These are phyloP conservation scores for Sphecodes monilicornis DNA, from an alignment of 2,888 invertebrate genomes.

Conservation along the genomic window DNA sequence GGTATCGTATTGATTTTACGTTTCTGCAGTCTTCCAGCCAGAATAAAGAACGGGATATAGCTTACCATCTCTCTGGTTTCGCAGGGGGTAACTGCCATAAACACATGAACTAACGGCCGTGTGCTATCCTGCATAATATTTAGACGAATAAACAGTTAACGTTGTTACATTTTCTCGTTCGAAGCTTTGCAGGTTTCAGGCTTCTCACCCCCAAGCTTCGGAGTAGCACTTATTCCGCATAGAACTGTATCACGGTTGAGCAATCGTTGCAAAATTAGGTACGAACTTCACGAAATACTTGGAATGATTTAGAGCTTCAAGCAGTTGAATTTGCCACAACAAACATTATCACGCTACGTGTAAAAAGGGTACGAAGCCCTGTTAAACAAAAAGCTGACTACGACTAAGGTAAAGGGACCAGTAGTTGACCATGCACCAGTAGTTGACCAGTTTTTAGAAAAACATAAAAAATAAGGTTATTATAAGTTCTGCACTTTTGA, in stretches of 20 bases:
- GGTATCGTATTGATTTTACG: too few relatives aligned
- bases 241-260: slow-evolving; percentile 1
- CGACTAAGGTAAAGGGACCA: too few relatives aligned
- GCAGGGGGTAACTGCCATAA: not conserved
- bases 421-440: too few relatives aligned
- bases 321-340: not conserved
- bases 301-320: not conserved
- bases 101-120: not conserved
- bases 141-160: not conserved
- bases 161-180: not conserved
- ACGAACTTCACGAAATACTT: not conserved
- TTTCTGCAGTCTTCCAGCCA: too few relatives aligned
- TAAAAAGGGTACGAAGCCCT: not conserved
- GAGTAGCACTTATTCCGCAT: slow-evolving; percentile 2
- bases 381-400: too few relatives aligned
- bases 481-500: too few relatives aligned
- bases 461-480: too few relatives aligned
- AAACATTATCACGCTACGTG: not conserved
- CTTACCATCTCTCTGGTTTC: not conserved
- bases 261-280: not conserved
- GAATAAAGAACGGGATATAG: not conserved
- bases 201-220: not conserved
- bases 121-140: not conserved
- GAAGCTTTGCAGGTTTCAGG: not conserved
- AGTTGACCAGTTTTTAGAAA: too few relatives aligned